Conservation (phyloP, 2,113 vertebrate species). For the Conger conger region DNA sequence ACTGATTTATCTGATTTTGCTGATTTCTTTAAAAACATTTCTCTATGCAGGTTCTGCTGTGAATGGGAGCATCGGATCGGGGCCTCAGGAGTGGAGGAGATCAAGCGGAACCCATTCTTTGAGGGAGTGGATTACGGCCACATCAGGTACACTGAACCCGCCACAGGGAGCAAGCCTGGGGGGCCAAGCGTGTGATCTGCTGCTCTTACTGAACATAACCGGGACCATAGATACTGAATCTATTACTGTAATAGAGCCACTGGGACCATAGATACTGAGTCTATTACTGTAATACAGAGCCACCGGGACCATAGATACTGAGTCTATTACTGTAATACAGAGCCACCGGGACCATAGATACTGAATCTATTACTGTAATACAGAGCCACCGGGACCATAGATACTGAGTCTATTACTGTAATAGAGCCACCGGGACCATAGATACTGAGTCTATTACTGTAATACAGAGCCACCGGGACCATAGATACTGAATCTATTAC, state of each 20-base stretch:
- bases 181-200: background rate
- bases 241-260: background rate
- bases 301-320: background rate
- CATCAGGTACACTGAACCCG: conserved; percentile 81
- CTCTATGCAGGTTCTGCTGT: conserved; percentile 87
- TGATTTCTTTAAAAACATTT: background rate
- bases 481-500: background rate
- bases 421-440: background rate
- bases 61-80: conserved; percentile 94
- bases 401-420: background rate
- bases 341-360: background rate
- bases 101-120: conserved; percentile 94
- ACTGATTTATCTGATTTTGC: background rate
- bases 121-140: conserved; percentile 98
- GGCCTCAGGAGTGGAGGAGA: conserved; percentile 87
- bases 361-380: background rate
- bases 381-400: background rate
- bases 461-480: background rate
- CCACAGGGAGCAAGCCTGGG: background rate
- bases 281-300: no score
- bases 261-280: no score
- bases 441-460: background rate
- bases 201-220: background rate
- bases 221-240: background rate
- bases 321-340: background rate